Evolutionary conservation across 2,113 vertebrate species (phyloP).

Genomic region (Patagioenas fasciata): DNA sequence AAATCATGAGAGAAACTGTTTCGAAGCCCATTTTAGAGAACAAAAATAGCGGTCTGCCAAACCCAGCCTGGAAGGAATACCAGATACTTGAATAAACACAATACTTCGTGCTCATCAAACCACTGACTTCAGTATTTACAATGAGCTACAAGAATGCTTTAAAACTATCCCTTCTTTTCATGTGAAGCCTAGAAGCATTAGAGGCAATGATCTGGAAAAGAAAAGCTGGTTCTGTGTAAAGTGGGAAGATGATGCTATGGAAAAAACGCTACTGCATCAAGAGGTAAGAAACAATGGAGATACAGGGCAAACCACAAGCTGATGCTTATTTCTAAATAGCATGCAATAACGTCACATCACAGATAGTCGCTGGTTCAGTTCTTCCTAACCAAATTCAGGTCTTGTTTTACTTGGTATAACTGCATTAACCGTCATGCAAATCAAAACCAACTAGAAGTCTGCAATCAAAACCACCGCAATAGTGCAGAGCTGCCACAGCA

Average conservation of each 20-base stretch:
- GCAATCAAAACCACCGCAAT: background rate
- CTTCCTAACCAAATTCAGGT: background rate
- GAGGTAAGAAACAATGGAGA: background rate
- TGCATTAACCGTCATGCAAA: background rate
- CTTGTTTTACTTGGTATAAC: background rate
- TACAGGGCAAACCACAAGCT: background rate
- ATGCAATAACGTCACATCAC: background rate
- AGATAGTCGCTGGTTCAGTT: background rate
- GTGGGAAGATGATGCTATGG: background rate
- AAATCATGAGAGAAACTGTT: background rate
- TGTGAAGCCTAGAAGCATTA: background rate
- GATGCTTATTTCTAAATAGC: background rate
- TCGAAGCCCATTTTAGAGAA: background rate
- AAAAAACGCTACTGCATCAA: background rate
- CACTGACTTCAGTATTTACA: background rate
- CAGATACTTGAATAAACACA: background rate
- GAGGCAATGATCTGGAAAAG: background rate
- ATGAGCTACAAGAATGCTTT: background rate
- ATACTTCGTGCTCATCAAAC: background rate
- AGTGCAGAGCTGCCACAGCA: background rate
- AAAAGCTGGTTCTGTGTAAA: background rate
- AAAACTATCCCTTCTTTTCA: background rate
- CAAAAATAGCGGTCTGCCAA: background rate
- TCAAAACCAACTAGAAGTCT: background rate
- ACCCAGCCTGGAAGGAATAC: background rate